Evolutionary conservation across 2,113 vertebrate genomes (phyloP).

Genomic region (Columbina picui): DNA sequence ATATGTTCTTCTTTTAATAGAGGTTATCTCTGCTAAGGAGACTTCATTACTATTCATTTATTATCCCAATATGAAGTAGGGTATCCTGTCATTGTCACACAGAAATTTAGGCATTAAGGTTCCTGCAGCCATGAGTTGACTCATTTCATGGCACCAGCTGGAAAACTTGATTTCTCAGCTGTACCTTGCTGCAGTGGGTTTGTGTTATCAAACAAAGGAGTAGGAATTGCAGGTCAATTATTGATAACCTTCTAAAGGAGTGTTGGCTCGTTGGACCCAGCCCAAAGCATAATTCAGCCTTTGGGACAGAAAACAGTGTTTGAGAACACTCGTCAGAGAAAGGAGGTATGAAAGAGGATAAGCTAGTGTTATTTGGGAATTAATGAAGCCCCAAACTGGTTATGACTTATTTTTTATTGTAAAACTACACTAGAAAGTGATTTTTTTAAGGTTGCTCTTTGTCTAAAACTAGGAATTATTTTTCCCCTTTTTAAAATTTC

Average conservation of each 20-base stretch:
- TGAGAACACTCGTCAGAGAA: not conserved
- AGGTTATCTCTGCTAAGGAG: not conserved
- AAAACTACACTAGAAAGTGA: not conserved
- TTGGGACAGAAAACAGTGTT: not conserved
- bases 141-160: not conserved
- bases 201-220: not conserved
- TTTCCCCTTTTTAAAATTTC: not conserved
- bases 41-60: not conserved
- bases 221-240: not conserved
- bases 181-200: not conserved
- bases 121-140: not conserved
- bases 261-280: not conserved
- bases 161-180: not conserved
- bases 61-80: rapidly evolving
- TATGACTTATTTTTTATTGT: not conserved
- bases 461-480: not conserved
- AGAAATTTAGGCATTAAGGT: not conserved
- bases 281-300: not conserved
- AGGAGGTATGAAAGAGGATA: not conserved
- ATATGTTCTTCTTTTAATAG: not conserved
- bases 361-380: not conserved
- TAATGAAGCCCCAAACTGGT: not conserved
- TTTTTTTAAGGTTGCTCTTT: not conserved
- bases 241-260: not conserved
- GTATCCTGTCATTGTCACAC: not conserved